Evolutionary conservation across 2,797 vertebrate genomes (phyloP).

Genomic region (Sciurus carolinensis): DNA sequence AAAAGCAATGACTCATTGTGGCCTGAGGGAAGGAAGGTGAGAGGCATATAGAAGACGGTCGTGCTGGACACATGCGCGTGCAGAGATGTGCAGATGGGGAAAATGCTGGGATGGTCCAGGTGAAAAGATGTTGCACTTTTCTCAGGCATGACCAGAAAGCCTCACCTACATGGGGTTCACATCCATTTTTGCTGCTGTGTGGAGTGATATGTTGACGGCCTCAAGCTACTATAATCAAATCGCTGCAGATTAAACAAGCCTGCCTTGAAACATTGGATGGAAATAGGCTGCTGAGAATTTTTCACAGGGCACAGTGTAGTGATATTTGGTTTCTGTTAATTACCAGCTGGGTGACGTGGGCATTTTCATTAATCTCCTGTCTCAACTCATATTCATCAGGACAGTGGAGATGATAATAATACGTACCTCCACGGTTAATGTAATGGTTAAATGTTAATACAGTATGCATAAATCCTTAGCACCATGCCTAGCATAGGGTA

Average conservation of each 20-base stretch:
- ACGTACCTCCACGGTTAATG: neutral
- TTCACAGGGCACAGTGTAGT: neutral
- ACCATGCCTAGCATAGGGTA: neutral
- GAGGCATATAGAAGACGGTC: constrained; percentile 47
- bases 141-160: neutral
- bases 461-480: neutral
- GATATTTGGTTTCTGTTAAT: constrained; percentile 26
- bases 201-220: neutral
- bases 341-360: neutral
- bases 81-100: neutral
- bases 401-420: neutral
- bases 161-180: accelerated
- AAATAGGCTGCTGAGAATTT: neutral
- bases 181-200: neutral
- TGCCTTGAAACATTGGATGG: neutral
- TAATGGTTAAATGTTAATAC: neutral
- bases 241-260: neutral
- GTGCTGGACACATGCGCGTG: neutral
- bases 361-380: constrained; percentile 34
- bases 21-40: constrained; percentile 61
- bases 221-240: neutral
- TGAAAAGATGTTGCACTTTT: neutral
- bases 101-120: neutral
- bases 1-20: constrained; percentile 49
- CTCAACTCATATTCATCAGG: neutral